These are phyloP conservation scores for Eriocheir sinensis DNA, from an alignment of 1,140 invertebrate genomes.

Conservation along the genomic window DNA sequence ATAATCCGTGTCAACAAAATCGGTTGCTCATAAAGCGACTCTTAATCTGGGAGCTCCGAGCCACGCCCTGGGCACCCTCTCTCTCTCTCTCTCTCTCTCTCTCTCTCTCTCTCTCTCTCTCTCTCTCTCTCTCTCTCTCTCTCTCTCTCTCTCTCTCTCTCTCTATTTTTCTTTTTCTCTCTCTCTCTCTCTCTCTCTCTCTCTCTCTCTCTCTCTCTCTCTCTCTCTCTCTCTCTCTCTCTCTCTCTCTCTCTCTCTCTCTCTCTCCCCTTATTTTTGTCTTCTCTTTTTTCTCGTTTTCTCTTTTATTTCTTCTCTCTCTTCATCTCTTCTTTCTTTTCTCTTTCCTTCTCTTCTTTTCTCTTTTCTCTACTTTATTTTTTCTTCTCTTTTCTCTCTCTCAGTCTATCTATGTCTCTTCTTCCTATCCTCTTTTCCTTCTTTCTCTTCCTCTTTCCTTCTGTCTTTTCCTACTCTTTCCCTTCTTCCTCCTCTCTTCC, in stretches of 20 bases:
- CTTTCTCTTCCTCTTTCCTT: constrained; percentile 23
- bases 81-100: background rate
- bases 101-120: background rate
- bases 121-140: background rate
- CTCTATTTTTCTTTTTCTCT: background rate
- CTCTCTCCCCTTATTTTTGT: background rate
- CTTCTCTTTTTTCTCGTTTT: background rate
- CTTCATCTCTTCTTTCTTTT: background rate
- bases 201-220: background rate
- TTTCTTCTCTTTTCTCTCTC: background rate
- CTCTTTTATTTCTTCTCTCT: background rate
- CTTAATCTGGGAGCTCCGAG: constrained; percentile 37
- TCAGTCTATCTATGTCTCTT: background rate
- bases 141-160: background rate
- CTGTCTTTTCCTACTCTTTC: background rate
- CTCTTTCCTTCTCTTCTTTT: background rate
- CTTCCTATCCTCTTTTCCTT: background rate
- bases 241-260: constrained; percentile 18
- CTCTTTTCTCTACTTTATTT: background rate
- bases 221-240: background rate
- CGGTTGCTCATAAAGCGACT: constrained; percentile 50
- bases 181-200: background rate
- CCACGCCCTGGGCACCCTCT: background rate
- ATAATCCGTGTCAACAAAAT: constrained; percentile 63
- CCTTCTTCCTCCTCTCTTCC: constrained; percentile 23